Percentiles rank a stretch among this genome's conserved stretches.
Evolutionary conservation across 2,113 vertebrate genomes (phyloP).

Genomic region (Psilopsiagon aymara): DNA sequence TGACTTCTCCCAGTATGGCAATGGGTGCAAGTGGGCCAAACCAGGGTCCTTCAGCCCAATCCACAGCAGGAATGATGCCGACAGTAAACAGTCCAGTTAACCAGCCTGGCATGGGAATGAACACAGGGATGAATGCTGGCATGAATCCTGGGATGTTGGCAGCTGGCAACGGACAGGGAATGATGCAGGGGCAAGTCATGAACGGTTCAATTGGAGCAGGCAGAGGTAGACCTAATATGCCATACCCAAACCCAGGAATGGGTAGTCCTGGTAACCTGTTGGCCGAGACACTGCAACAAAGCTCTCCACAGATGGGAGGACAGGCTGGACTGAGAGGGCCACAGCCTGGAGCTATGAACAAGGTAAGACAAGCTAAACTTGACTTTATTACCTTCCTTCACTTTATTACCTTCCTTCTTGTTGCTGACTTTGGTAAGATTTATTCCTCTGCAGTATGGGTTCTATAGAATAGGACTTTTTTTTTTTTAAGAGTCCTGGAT

Average conservation of each 20-base stretch:
- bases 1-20: constrained; percentile 78
- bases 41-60: constrained; percentile 76
- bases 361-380: constrained; percentile 72
- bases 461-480: neutral
- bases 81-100: constrained; percentile 79
- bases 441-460: neutral
- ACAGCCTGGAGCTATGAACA: constrained; percentile 87
- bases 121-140: constrained; percentile 81
- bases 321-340: constrained; percentile 88
- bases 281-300: constrained; percentile 88
- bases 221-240: constrained; percentile 83
- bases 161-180: constrained; percentile 82
- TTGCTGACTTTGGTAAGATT: neutral
- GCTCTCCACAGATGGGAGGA: constrained; percentile 84
- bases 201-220: constrained; percentile 92
- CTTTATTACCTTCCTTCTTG: neutral
- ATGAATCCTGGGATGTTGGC: constrained; percentile 85
- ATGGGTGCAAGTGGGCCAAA: constrained; percentile 78
- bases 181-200: constrained; percentile 92
- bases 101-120: constrained; percentile 82
- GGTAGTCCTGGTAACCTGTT: constrained; percentile 84
- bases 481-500: neutral
- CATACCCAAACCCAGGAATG: constrained; percentile 86
- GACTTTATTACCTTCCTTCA: neutral
- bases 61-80: constrained; percentile 78